A percentile compares a stretch with the other conserved stretches of the same genome.
Conservation (phyloP, 2,888 invertebrate species). For the Sinopyrophorus schimmeli region DNA sequence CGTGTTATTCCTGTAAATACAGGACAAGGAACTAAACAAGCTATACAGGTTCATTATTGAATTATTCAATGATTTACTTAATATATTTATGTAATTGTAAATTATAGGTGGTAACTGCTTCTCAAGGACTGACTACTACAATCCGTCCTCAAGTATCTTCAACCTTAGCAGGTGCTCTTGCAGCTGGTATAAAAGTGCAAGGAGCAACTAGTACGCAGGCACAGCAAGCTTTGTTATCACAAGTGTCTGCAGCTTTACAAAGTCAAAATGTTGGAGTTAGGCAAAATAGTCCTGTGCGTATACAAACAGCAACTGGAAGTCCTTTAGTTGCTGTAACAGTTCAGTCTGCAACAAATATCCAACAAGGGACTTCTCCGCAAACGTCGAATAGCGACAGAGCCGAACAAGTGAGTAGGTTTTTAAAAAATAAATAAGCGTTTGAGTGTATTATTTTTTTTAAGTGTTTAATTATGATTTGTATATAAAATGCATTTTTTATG, state of each 20-base stretch:
- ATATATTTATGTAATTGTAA: slow-evolving; percentile 1
- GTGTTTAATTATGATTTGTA: too few species aligned
- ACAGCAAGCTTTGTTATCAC: slow-evolving; percentile 61
- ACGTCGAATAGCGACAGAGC: slow-evolving; percentile 40
- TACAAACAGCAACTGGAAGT: slow-evolving; percentile 57
- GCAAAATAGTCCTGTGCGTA: slow-evolving; percentile 64
- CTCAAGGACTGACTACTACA: slow-evolving; percentile 57
- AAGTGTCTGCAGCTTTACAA: slow-evolving; percentile 60
- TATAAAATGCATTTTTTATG: too few species aligned
- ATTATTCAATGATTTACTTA: background rate
- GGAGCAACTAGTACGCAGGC: slow-evolving; percentile 49
- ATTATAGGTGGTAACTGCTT: slow-evolving; percentile 61
- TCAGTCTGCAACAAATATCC: slow-evolving; percentile 63
- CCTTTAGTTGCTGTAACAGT: slow-evolving; percentile 57
- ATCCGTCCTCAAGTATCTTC: slow-evolving; percentile 58
- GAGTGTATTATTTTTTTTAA: too few species aligned
- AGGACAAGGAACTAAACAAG: slow-evolving; percentile 62
- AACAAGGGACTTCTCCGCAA: slow-evolving; percentile 42
- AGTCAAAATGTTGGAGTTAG: slow-evolving; percentile 56
- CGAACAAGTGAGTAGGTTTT: slow-evolving; percentile 51
- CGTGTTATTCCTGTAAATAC: slow-evolving; percentile 68
- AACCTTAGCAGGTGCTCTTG: slow-evolving; percentile 55
- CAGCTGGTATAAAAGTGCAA: slow-evolving; percentile 59
- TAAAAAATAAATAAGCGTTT: slow-evolving; percentile 42
- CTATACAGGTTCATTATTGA: slow-evolving; percentile 59